Percentiles rank a stretch among this genome's conserved stretches.
These are phyloP conservation scores for Zaprionus ghesquierei DNA, from an alignment of 1,140 invertebrate species.

Conservation along the genomic window DNA sequence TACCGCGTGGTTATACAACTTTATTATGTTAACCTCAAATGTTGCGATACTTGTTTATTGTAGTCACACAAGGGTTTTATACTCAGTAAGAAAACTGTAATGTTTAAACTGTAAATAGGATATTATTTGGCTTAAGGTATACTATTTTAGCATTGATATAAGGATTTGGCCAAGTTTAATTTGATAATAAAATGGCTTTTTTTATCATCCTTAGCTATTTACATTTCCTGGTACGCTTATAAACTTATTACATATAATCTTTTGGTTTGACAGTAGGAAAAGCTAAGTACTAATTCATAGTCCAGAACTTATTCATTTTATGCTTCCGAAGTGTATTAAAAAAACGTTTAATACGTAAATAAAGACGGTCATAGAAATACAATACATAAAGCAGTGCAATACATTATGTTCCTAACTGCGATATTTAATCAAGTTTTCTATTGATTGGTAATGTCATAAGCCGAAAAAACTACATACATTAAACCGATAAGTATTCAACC, in stretches of 20 bases:
- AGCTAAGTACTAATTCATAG: too few relatives aligned
- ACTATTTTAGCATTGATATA: too few relatives aligned
- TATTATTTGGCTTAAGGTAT: not conserved
- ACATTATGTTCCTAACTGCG: not conserved
- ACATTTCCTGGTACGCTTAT: too few relatives aligned
- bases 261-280: too few relatives aligned
- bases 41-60: not conserved
- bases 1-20: not conserved
- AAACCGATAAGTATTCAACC: constrained; percentile 48
- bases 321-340: too few relatives aligned
- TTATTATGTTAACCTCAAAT: not conserved
- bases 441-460: constrained; percentile 32
- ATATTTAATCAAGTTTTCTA: constrained; percentile 19
- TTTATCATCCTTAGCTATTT: too few relatives aligned
- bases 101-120: not conserved
- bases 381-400: constrained; percentile 8
- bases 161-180: too few relatives aligned
- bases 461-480: constrained; percentile 25
- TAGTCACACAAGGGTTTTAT: not conserved
- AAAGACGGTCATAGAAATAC: not conserved
- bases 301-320: too few relatives aligned
- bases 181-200: too few relatives aligned
- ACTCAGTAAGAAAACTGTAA: not conserved
- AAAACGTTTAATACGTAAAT: not conserved
- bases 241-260: too few relatives aligned